Percentiles rank a stretch among this genome's conserved stretches.
Evolutionary conservation across 1,140 invertebrate species (phyloP).

Genomic region (Conus betulinus): DNA sequence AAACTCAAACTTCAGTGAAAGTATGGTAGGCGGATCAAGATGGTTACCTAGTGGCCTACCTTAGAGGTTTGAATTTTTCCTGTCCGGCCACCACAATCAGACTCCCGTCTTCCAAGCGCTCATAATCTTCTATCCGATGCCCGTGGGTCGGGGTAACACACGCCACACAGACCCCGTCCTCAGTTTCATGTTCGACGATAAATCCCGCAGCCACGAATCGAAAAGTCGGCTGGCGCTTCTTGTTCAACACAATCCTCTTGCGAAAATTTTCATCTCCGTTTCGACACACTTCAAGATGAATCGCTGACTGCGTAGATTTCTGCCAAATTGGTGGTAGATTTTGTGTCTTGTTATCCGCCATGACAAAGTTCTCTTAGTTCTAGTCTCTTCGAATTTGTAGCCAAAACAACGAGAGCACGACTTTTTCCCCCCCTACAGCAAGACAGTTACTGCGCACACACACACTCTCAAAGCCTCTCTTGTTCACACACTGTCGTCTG

Average conservation of each 20-base stretch:
- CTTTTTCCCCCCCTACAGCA: neutral
- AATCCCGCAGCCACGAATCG: conserved; percentile 54
- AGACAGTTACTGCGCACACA: neutral
- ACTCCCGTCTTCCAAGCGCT: conserved; percentile 54
- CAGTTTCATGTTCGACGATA: conserved; percentile 51
- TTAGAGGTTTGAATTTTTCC: conserved; percentile 55
- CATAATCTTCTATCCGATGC: conserved; percentile 45
- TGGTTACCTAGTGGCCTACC: conserved; percentile 30
- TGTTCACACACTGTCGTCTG: neutral
- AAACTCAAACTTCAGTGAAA: no score
- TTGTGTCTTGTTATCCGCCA: conserved; percentile 24
- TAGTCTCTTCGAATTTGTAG: neutral
- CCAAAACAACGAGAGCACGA: neutral
- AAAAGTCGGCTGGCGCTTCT: conserved; percentile 54
- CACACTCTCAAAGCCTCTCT: neutral
- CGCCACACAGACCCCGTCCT: conserved; percentile 51
- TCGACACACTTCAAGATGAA: conserved; percentile 52
- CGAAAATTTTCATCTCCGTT: conserved; percentile 55
- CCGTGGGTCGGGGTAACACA: conserved; percentile 54
- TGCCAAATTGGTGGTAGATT: conserved; percentile 48
- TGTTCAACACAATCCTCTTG: conserved; percentile 51
- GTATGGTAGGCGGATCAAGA: no score
- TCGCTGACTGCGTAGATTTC: conserved; percentile 43
- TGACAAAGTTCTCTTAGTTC: neutral
- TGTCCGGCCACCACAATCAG: conserved; percentile 56